Evolutionary conservation across 2,113 vertebrate genomes (phyloP), one percentile per base, ranked within the genome.

Genomic region (Urocynchramus pylzowi): DNA sequence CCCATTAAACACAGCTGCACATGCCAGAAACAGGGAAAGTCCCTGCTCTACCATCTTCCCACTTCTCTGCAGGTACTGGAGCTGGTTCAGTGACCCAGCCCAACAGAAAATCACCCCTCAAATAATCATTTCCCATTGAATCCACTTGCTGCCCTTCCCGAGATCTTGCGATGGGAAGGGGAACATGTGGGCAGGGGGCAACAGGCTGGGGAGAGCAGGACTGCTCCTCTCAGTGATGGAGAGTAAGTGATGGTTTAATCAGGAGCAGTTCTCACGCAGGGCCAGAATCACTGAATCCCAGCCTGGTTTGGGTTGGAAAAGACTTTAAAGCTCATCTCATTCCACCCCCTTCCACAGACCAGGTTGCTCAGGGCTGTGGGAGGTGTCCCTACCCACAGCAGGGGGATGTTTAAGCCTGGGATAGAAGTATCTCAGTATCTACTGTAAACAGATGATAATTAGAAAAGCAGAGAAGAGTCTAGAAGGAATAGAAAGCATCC

Each of bases 101-200:
- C 52, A 44, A 41, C 7, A 26, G 53, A 76, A 70, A 52, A 44
- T 15, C 69, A 45, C 6, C 9, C 54, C 39, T 71, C 9, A 59
- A 59, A 50, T 13, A 35, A 54, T 15, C 16, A 91, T 52, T 45
- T 89, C 61, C 49, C 81, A 27, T 0, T 8, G 26, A 78, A 91
- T 33, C 26, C 26, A 18, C 39, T 24, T 27, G 68, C 54, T 45
- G 73, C 42, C 64, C 75, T 53, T 49, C 52, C 65, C 2, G 1
- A 28, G 33, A 15, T 0, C 0, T 3, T 0, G 6, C 3, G n/a
- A 44, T 5, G 76, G 64, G 57, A 10, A 53, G 33, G 10, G 68
- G 68, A 24, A 31, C 17, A 3, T 0, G 0, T 4, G 78, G 69
- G 30, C 49, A 37, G 54, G 35, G 56, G 49, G 14, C 44, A 44